Conservation (phyloP, 2,888 invertebrate genomes). For the Sthenelais limicola region DNA sequence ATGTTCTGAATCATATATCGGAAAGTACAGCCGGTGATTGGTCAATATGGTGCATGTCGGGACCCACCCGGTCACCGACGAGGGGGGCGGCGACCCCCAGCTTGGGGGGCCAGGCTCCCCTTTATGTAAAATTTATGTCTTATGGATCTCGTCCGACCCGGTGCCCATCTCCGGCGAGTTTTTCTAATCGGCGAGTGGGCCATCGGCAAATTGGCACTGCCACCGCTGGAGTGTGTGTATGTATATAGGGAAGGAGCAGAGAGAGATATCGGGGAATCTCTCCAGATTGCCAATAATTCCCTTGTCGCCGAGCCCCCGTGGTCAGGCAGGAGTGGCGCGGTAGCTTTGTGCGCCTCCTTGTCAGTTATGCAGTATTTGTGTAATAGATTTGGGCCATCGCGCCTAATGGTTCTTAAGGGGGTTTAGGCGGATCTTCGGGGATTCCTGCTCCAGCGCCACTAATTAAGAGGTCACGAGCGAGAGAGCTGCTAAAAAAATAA, state of each 20-base stretch:
- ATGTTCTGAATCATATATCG: conserved; percentile 22
- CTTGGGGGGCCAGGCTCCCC: background rate
- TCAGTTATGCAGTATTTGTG: conserved; percentile 35
- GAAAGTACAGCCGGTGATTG: background rate
- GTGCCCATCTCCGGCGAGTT: conserved; percentile 4
- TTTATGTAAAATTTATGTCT: conserved; percentile 37
- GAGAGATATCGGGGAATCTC: background rate
- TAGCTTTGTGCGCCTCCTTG: too few species aligned
- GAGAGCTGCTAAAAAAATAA: background rate
- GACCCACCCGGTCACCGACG: background rate
- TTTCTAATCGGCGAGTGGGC: conserved; percentile 30
- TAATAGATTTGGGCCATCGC: conserved; percentile 25
- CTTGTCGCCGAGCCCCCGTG: conserved; percentile 13
- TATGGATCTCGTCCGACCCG: conserved; percentile 3
- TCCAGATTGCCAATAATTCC: conserved; percentile 28
- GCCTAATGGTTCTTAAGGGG: conserved; percentile 35
- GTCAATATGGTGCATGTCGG: background rate
- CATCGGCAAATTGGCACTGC: background rate
- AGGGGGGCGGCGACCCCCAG: conserved; percentile 3
- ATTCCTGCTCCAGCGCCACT: conserved; percentile 17
- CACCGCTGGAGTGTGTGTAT: too few species aligned
- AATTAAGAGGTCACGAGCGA: conserved; percentile 31
- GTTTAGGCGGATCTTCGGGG: conserved; percentile 22
- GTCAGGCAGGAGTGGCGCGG: conserved; percentile 14
- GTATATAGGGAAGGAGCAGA: too few species aligned